phyloP scores from a whole-genome alignment of 2,888 invertebrate genomes.

The Xylocampa areola region DNA sequence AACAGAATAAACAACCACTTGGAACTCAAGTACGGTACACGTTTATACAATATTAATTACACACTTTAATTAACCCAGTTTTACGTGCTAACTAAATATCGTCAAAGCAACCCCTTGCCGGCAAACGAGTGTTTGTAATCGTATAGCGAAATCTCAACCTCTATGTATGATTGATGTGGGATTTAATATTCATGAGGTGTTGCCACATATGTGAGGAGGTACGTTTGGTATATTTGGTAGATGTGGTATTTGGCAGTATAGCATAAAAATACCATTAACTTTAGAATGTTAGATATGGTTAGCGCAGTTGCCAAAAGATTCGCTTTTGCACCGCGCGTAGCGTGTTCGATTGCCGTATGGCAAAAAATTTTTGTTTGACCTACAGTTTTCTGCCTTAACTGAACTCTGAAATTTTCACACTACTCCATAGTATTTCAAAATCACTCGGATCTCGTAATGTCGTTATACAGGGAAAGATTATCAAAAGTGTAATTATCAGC shows the following conservation, averaged over 20 bases:
- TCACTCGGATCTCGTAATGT: too few relatives aligned
- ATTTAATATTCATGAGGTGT: slow-evolving; percentile 87
- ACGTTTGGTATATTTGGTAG: slow-evolving; percentile 55
- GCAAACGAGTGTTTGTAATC: slow-evolving; percentile 70
- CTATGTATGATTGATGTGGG: slow-evolving; percentile 84
- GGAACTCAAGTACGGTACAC: slow-evolving; percentile 32
- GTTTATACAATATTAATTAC: slow-evolving; percentile 64
- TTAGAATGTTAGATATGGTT: too few relatives aligned
- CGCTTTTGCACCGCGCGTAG: too few relatives aligned
- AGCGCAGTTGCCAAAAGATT: too few relatives aligned
- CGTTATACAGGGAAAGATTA: too few relatives aligned
- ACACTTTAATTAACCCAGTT: slow-evolving; percentile 72
- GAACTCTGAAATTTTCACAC: too few relatives aligned
- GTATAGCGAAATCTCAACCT: slow-evolving; percentile 71
- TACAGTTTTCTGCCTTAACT: too few relatives aligned
- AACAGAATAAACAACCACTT: slow-evolving; percentile 18
- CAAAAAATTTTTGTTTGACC: too few relatives aligned
- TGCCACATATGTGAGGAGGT: slow-evolving; percentile 70
- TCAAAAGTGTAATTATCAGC: too few relatives aligned
- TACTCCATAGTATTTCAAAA: too few relatives aligned
- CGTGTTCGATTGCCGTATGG: too few relatives aligned
- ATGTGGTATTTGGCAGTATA: slow-evolving; percentile 50
- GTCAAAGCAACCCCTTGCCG: slow-evolving; percentile 66
- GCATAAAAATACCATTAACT: not conserved
- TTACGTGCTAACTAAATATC: slow-evolving; percentile 64